Conservation (phyloP, 1,140 invertebrate species). For the silkworm (Bombyx mori) region DNA sequence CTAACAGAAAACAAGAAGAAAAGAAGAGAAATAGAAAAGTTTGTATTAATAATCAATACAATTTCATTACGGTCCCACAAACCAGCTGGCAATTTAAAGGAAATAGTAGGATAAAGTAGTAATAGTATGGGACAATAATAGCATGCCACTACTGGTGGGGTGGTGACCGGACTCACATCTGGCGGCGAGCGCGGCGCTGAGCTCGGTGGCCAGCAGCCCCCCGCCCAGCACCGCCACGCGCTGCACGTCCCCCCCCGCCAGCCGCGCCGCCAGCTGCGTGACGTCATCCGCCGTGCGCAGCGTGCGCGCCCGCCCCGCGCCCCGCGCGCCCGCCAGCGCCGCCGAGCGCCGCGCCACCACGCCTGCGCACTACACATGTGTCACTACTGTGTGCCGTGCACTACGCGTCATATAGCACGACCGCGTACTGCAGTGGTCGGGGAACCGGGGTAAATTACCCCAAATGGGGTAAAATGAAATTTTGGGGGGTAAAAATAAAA, state of each 20-base stretch:
- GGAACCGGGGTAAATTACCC: too few species aligned
- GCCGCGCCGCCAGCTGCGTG: slow-evolving; percentile 17
- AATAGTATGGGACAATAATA: neutral
- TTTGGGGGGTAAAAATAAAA: too few species aligned
- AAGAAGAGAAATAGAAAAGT: too few species aligned
- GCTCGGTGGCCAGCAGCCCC: slow-evolving; percentile 36
- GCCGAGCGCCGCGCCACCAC: slow-evolving; percentile 17
- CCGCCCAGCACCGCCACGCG: slow-evolving; percentile 22
- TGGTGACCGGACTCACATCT: slow-evolving; percentile 10
- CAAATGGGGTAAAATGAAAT: too few species aligned
- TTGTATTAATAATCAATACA: too few species aligned
- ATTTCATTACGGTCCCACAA: too few species aligned
- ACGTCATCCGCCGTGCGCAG: slow-evolving; percentile 19
- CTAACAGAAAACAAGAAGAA: too few species aligned
- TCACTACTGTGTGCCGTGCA: neutral
- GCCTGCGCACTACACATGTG: slow-evolving; percentile 6
- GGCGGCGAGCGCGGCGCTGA: slow-evolving; percentile 37
- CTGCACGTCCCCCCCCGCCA: slow-evolving; percentile 16
- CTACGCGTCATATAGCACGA: slow-evolving; percentile 4
- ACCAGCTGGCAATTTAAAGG: too few species aligned
- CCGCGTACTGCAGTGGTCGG: neutral
- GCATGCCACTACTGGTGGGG: too few species aligned
- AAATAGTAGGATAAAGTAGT: neutral
- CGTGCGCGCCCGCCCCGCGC: slow-evolving; percentile 11
- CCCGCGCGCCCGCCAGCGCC: slow-evolving; percentile 17